Evolutionary conservation across 2,797 vertebrate species (phyloP).

Genomic region (Apogon talboti): DNA sequence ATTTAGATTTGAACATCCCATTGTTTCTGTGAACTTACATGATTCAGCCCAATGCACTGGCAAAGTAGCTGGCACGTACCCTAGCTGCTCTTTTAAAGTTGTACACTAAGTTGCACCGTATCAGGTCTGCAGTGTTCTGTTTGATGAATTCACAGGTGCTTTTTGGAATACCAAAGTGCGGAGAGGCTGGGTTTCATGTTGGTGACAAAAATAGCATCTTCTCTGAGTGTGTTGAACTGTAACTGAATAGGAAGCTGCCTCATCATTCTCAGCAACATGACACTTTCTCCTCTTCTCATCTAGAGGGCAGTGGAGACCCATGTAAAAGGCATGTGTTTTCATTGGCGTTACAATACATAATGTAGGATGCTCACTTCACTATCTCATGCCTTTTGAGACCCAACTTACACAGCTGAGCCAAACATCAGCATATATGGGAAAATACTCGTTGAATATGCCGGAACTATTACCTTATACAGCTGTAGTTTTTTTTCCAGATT

Average conservation of each 20-base stretch:
- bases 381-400: constrained; percentile 44
- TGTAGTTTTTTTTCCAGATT: constrained; percentile 34
- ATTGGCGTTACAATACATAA: constrained; percentile 44
- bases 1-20: constrained; percentile 51
- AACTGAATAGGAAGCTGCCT: constrained; percentile 30
- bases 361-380: constrained; percentile 53
- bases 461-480: constrained; percentile 42
- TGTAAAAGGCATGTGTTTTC: constrained; percentile 10
- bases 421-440: constrained; percentile 38
- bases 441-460: constrained; percentile 17
- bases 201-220: constrained; percentile 41
- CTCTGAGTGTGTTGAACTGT: constrained; percentile 25
- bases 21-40: constrained; percentile 49
- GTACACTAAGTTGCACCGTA: constrained; percentile 4
- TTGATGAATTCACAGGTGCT: constrained; percentile 22
- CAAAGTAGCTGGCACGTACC: constrained; percentile 30
- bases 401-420: constrained; percentile 51
- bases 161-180: constrained; percentile 8
- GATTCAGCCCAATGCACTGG: constrained; percentile 42
- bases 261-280: constrained; percentile 30
- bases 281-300: constrained; percentile 49
- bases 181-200: background rate
- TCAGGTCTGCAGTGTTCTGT: constrained; percentile 9
- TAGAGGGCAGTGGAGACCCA: constrained; percentile 77
- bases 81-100: constrained; percentile 25